Evolutionary conservation across 2,113 vertebrate species (phyloP), one percentile per base, ranked within the genome.

Genomic region (Thalassoma bifasciatum): DNA sequence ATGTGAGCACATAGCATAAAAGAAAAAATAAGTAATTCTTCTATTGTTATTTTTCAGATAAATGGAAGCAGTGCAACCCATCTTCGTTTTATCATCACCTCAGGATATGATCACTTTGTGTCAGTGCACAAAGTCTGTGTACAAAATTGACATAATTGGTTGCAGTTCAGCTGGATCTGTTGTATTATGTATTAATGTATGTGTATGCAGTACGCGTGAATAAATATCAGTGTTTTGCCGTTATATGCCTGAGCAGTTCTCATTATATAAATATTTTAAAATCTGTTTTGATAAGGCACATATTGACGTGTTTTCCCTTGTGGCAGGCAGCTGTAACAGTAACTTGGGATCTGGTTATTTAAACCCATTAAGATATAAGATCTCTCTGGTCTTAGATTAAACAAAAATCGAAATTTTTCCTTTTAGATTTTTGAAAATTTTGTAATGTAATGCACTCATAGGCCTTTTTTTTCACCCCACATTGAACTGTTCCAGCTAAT

Each of bases 51-150:
- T 75, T 82, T 91, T 66, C 94, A 99, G 98, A 88, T 95, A 63
- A 93, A 83, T 67, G 95, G 93, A 72, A 90, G 86, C 58, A 93
- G 86, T 12, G 95, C 95, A 58, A 95, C 93, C 61, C 95, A 97
- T 64, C 86, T 99, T 84, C 95, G 95, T 70, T 96, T 99, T 88
- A 92, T 98, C 82, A 95, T 99, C 89, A 75, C 93, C 21, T 94
- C 95, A 37, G 98, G 93, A 86, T 97, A 95, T 57, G 96, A 98
- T 84, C 95, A 97, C 74, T 98, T 99, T 92, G 95, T 95, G 13
- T 96, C 97, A 14, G 95, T 98, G 83, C 95, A 98, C 85, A 94
- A 89, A 63, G 86, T 98, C 83, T 92, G 91, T 76, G 91, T 96
- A 73, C 95, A 96, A 82, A 94, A 93, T 61, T 75, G 60, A 90